Evolutionary conservation across 2,113 vertebrate species (phyloP).

Genomic region (Bufo gargarizans): DNA sequence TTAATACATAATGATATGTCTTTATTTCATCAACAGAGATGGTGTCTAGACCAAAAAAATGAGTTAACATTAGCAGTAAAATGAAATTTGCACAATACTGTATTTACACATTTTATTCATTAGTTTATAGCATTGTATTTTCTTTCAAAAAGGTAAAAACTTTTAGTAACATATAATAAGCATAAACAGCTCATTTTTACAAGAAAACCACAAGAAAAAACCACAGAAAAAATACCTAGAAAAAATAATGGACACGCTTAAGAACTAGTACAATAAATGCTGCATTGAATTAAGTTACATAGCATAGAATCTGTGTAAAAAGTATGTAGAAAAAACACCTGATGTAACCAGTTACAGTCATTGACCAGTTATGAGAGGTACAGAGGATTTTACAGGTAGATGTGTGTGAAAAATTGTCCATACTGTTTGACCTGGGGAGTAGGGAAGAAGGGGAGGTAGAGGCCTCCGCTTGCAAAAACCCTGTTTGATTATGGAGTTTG

Average conservation of each 20-base stretch:
- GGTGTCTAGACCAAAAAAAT: constrained; percentile 99
- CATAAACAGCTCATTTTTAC: constrained; percentile 96
- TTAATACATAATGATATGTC: constrained; percentile 93
- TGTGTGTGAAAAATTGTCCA: constrained; percentile 96
- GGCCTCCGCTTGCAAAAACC: constrained; percentile 93
- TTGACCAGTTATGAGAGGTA: constrained; percentile 99
- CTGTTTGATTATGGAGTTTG: constrained; percentile 99
- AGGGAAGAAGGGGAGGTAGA: constrained; percentile 77
- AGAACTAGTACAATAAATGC: constrained; percentile 97
- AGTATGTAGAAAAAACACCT: constrained; percentile 99
- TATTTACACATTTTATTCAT: constrained; percentile 98
- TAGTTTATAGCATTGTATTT: constrained; percentile 91
- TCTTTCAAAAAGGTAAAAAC: constrained; percentile 88
- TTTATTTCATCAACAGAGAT: constrained; percentile 99
- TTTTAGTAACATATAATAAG: constrained; percentile 97
- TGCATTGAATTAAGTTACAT: constrained; percentile 98
- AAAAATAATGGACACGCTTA: constrained; percentile 88
- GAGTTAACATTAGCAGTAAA: constrained; percentile 98
- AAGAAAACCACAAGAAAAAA: constrained; percentile 95
- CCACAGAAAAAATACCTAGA: constrained; percentile 86
- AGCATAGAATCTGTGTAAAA: constrained; percentile 99
- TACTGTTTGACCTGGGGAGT: constrained; percentile 88
- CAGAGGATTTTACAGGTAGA: constrained; percentile 99
- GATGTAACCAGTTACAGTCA: constrained; percentile 99
- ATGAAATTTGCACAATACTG: constrained; percentile 96